Percentiles rank a stretch among this genome's conserved stretches.
phyloP scores from a whole-genome alignment of 2,113 vertebrate genomes.

The Pterocles burchelli region DNA sequence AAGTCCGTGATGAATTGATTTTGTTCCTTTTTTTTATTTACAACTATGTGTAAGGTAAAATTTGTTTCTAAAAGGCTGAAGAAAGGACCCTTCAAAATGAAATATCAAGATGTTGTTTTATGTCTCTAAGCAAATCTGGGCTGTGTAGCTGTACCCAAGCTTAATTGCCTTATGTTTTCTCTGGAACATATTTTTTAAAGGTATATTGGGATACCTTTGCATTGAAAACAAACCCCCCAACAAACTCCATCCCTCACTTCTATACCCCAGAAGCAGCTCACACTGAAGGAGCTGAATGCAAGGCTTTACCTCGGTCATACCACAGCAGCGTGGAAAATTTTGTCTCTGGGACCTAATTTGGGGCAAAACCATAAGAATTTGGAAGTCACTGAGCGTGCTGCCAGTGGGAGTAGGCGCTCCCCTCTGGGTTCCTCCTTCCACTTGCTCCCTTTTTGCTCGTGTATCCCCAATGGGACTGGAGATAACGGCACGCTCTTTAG shows the following conservation, averaged over 20 bases:
- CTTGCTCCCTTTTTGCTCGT: not conserved
- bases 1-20: not conserved
- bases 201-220: slow-evolving; percentile 49
- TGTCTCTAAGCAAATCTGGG: slow-evolving; percentile 50
- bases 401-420: not conserved
- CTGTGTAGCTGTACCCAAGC: not conserved
- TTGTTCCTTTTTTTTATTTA: not conserved
- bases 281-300: slow-evolving; percentile 28
- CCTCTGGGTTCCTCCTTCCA: not conserved
- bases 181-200: slow-evolving; percentile 45
- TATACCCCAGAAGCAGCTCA: slow-evolving; percentile 12
- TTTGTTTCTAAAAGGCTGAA: slow-evolving; percentile 23
- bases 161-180: slow-evolving; percentile 28
- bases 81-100: slow-evolving; percentile 60
- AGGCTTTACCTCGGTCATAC: not conserved
- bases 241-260: slow-evolving; percentile 11
- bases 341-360: not conserved
- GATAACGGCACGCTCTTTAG: not conserved
- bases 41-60: not conserved
- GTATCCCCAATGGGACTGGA: not conserved
- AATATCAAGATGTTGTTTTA: slow-evolving; percentile 54
- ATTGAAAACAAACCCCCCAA: not conserved
- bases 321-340: not conserved
- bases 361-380: not conserved
- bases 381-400: not conserved